Evolutionary conservation across 2,888 invertebrate species (phyloP).

Genomic region (Drosophila neotestacea): DNA sequence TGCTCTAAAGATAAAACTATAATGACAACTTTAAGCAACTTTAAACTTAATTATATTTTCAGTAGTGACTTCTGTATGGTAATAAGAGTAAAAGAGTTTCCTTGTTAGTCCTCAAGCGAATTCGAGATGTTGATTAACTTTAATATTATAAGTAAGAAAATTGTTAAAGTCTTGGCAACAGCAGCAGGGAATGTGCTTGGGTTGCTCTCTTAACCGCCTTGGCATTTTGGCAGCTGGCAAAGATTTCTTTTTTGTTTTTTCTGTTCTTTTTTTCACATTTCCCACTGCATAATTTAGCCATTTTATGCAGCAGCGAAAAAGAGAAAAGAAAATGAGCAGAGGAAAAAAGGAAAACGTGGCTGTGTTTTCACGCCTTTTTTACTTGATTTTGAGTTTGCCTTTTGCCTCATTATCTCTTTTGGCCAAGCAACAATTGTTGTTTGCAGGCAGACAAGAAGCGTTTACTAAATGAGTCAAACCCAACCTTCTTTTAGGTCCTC

Average conservation of each 20-base stretch:
- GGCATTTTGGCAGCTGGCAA: slow-evolving; percentile 70
- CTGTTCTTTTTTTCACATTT: slow-evolving; percentile 11
- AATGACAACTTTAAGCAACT: neutral
- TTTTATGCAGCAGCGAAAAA: slow-evolving; percentile 57
- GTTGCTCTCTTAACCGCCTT: slow-evolving; percentile 44
- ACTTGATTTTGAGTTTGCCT: slow-evolving; percentile 33
- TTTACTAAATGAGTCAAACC: slow-evolving; percentile 60
- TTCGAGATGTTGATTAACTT: slow-evolving; percentile 33
- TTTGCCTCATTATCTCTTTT: slow-evolving; percentile 47
- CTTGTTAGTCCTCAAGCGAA: slow-evolving; percentile 4
- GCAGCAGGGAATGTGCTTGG: slow-evolving; percentile 3
- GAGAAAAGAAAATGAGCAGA: neutral
- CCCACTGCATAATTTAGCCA: slow-evolving; percentile 63
- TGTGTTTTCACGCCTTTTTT: slow-evolving; percentile 51
- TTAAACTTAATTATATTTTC: slow-evolving; percentile 1
- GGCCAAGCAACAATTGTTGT: slow-evolving; percentile 58
- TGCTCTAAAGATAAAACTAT: neutral
- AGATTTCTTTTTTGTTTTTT: slow-evolving; percentile 49
- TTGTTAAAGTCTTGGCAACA: slow-evolving; percentile 27
- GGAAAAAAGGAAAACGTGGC: slow-evolving; percentile 18
- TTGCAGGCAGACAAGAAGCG: slow-evolving; percentile 32
- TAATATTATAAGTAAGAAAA: slow-evolving; percentile 29
- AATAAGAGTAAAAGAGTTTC: slow-evolving; percentile 2
- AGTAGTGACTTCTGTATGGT: neutral
- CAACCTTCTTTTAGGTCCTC: neutral